Evolutionary conservation across 2,888 invertebrate genomes (phyloP).

Genomic region (Thalpophila matura): DNA sequence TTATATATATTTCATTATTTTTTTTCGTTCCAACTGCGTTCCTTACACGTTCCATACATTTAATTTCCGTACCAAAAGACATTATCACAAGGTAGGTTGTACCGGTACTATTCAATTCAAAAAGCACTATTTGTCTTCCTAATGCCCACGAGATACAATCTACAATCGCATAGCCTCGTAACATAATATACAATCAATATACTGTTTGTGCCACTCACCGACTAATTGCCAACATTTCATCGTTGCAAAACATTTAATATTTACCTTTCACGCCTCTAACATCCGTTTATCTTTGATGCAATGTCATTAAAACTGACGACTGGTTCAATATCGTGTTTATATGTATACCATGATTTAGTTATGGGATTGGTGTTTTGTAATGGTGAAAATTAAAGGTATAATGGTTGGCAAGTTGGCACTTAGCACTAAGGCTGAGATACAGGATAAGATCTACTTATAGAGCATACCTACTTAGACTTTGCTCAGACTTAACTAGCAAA

Average conservation of each 20-base stretch:
- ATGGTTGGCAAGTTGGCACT: too few species aligned
- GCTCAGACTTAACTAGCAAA: too few species aligned
- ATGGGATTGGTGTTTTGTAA: conserved; percentile 18
- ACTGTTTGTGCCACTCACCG: conserved; percentile 57
- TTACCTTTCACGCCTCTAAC: conserved; percentile 69
- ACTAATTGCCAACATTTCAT: conserved; percentile 64
- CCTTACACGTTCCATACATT: background rate
- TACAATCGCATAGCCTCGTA: conserved; percentile 63
- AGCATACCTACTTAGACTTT: too few species aligned
- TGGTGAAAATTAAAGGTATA: too few species aligned
- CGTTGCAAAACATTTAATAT: conserved; percentile 64
- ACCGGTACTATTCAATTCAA: conserved; percentile 44
- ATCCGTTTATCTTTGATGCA: conserved; percentile 69
- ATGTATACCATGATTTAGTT: conserved; percentile 23
- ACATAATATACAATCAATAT: conserved; percentile 64
- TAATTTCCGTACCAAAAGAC: conserved; percentile 8
- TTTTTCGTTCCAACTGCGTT: too few species aligned
- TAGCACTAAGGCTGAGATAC: too few species aligned
- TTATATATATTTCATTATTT: too few species aligned
- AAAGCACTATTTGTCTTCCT: conserved; percentile 63
- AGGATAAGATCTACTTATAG: too few species aligned
- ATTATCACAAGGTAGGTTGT: conserved; percentile 2
- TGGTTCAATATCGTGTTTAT: conserved; percentile 26
- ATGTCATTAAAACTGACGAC: conserved; percentile 57
- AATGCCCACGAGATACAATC: conserved; percentile 61